Conservation (phyloP, 2,113 vertebrate genomes). For the Nesospiza acunhae region DNA sequence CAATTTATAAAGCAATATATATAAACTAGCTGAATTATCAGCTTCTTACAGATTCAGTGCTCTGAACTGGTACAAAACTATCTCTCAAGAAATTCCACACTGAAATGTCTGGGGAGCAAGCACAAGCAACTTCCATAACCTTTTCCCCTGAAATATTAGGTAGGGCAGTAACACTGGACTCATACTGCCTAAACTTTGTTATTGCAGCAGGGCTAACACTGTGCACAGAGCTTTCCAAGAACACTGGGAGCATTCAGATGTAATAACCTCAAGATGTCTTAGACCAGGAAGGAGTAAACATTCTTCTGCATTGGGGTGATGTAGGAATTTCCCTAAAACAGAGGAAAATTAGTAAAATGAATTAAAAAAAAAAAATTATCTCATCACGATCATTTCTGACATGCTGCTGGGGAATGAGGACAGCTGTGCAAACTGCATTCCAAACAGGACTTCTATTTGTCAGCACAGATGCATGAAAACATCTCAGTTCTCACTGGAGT, state of each 20-base stretch:
- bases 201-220: neutral
- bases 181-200: neutral
- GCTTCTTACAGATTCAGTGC: neutral
- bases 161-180: neutral
- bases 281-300: neutral
- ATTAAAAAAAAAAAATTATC: neutral
- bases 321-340: neutral
- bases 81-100: neutral
- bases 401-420: neutral
- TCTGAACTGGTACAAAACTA: neutral
- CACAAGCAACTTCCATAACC: neutral
- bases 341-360: neutral
- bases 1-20: neutral
- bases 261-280: neutral
- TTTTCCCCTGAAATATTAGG: neutral
- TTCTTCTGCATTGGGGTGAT: neutral
- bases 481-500: neutral
- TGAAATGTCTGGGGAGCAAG: neutral
- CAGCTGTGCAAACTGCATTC: conserved; percentile 28
- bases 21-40: neutral
- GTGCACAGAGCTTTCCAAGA: neutral
- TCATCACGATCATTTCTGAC: neutral
- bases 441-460: conserved; percentile 1
- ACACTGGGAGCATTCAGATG: neutral
- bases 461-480: neutral